Base-by-base conservation (phyloP, 2,113 vertebrate genomes). In the Bothrops jararaca region DNA sequence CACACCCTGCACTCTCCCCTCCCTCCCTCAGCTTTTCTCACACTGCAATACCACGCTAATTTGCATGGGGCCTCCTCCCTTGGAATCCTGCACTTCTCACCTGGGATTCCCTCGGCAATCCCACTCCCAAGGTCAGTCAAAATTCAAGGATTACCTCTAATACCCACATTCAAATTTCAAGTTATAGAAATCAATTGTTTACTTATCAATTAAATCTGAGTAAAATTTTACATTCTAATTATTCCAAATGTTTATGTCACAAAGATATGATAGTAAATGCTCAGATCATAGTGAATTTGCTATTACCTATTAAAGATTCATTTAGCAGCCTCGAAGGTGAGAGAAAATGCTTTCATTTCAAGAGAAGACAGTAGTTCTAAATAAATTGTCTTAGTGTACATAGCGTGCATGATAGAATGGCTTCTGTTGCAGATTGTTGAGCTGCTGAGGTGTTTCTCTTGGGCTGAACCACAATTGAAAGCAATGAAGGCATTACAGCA, bases 401-500 rank as follows among this genome's bases (percentile, higher is more conserved):
- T 90, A 23, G 74, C 95, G 80, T 95, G 69, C 94, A 94, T 69
- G 58, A 26, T 56, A 88, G 52, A 20, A 39, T 54, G 93, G 96
- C 90, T 90, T 60, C 48, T 90, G 2, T 89, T 93, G 13, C 97
- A 99, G 99, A 98, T 99, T 95, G 98, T 98, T 95, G 99, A 99
- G 94, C 98, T 99, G 94, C 95, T 99, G 94, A 99, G 99, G 94
- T 99, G 99, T 92, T 99, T 99, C 96, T 99, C 99, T 54, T 99
- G 99, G 99, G 99, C 99, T 86, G 99, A 99, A 88, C 99, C 99
- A 89, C 99, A 99, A 96, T 98, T 99, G 91, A 99, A 99, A 96
- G 99, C 99, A 88, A 98, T 99, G 94, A 99, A 99, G 97, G 99
- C 99, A 89, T 97, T 99, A 93, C 99, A 99, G 91, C 98, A 99